Evolutionary conservation across 1,140 invertebrate genomes (phyloP).

Genomic region (Nasonia giraulti): DNA sequence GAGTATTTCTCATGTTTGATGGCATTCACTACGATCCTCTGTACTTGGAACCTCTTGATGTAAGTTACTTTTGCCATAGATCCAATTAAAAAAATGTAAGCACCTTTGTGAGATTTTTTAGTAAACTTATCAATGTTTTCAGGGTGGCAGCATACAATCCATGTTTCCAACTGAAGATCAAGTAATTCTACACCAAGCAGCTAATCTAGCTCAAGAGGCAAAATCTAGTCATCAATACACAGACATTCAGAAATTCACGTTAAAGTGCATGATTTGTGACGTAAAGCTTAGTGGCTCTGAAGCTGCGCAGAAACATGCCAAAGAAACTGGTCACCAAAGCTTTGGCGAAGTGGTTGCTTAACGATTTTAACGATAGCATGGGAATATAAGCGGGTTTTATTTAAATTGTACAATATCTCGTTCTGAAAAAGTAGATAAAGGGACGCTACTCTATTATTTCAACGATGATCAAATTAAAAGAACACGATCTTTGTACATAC

Average conservation of each 20-base stretch:
- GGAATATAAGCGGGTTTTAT: constrained; percentile 25
- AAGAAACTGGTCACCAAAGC: constrained; percentile 87
- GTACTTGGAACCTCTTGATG: constrained; percentile 85
- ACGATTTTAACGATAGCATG: not conserved
- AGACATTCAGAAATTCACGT: constrained; percentile 89
- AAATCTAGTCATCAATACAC: constrained; percentile 92
- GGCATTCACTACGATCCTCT: constrained; percentile 97
- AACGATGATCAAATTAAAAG: not conserved
- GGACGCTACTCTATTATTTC: not conserved
- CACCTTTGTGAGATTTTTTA: not conserved
- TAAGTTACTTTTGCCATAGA: constrained; percentile 61
- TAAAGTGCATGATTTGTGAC: constrained; percentile 89
- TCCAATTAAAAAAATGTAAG: not conserved
- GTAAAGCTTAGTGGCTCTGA: constrained; percentile 83
- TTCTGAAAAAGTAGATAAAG: not conserved
- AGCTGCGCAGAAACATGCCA: constrained; percentile 89
- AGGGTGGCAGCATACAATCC: constrained; percentile 83
- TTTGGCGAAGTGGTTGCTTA: constrained; percentile 85
- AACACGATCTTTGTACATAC: not conserved
- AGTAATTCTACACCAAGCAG: constrained; percentile 83
- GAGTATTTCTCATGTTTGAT: constrained; percentile 95
- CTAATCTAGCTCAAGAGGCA: constrained; percentile 89
- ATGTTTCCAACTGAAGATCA: constrained; percentile 87
- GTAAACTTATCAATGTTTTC: constrained; percentile 45
- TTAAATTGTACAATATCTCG: constrained; percentile 18